phyloP scores from a whole-genome alignment of 2,113 vertebrate species.

The Bombycilla garrulus region DNA sequence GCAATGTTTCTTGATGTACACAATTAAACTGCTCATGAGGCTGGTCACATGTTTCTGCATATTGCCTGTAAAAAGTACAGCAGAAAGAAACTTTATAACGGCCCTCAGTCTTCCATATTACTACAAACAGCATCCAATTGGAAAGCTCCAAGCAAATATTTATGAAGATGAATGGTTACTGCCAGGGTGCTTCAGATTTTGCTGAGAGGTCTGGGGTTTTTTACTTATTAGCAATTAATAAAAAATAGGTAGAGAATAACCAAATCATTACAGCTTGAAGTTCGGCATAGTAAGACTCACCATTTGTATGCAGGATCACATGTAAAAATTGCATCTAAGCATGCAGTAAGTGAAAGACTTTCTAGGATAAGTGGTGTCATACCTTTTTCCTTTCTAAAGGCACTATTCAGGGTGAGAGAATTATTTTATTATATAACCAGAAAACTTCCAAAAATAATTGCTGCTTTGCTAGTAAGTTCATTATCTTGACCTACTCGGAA shows the following conservation, averaged over 20 bases:
- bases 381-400: background rate
- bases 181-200: background rate
- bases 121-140: background rate
- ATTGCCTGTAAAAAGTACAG: background rate
- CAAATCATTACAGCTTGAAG: background rate
- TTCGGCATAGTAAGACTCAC: background rate
- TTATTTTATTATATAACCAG: background rate
- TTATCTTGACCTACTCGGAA: background rate
- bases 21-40: background rate
- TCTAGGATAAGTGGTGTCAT: background rate
- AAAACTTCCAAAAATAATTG: background rate
- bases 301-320: background rate
- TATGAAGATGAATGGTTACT: background rate
- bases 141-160: background rate
- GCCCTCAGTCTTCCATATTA: background rate
- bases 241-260: background rate
- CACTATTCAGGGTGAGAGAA: background rate
- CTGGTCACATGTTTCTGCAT: background rate
- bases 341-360: background rate
- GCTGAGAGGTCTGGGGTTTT: fast-evolving
- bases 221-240: background rate
- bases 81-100: background rate
- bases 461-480: background rate
- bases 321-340: background rate
- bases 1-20: background rate